phyloP scores from a whole-genome alignment of 2,113 vertebrate species.

The Actinemys pallida region DNA sequence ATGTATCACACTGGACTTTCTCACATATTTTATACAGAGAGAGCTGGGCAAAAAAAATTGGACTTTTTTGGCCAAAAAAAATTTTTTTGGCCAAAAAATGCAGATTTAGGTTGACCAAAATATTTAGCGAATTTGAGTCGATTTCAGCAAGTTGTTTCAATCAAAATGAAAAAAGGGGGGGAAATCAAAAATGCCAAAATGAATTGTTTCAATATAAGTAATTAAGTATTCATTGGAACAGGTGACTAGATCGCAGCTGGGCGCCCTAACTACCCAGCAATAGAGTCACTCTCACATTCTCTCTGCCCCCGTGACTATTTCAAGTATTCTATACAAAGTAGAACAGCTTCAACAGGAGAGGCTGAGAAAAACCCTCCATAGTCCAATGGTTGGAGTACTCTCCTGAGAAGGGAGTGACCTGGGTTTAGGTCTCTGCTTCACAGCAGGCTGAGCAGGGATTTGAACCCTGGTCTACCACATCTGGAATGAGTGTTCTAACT shows the following conservation, averaged over 20 bases:
- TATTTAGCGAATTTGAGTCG: background rate
- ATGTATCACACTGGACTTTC: background rate
- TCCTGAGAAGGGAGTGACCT: background rate
- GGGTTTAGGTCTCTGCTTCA: background rate
- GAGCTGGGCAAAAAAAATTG: too few species aligned
- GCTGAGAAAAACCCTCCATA: background rate
- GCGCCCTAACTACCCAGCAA: too few species aligned
- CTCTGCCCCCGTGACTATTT: background rate
- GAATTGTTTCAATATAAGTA: background rate
- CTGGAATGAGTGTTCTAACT: background rate
- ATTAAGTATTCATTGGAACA: background rate
- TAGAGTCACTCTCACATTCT: background rate
- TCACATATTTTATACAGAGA: fast-evolving
- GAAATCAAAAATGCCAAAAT: too few species aligned
- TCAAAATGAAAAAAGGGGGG: too few species aligned
- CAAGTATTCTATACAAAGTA: background rate
- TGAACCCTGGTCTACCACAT: background rate
- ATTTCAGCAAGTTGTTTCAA: background rate
- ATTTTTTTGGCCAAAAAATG: too few species aligned
- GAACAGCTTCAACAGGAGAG: background rate
- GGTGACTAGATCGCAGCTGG: background rate
- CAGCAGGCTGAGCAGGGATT: background rate
- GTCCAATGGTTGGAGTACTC: background rate
- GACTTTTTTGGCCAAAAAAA: background rate
- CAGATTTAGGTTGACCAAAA: background rate